Evolutionary conservation across 2,888 invertebrate species (phyloP).

Genomic region (Slavum lentiscoides): DNA sequence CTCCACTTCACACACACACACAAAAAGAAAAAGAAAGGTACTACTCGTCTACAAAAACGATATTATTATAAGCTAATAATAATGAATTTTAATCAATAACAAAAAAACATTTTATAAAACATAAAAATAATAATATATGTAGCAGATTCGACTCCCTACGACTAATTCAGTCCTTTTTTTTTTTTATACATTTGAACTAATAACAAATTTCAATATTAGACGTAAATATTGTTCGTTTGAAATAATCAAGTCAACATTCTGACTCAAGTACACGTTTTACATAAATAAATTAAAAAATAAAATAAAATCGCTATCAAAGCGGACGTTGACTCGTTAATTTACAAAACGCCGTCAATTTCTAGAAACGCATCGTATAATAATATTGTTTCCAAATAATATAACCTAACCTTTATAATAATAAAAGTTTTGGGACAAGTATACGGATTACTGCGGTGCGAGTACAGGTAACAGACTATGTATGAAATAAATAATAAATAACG

Average conservation of each 20-base stretch:
- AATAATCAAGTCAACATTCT: neutral
- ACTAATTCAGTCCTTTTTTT: slow-evolving; percentile 35
- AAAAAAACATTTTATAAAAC: slow-evolving; percentile 23
- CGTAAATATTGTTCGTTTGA: neutral
- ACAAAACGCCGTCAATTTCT: neutral
- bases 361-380: neutral
- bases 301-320: neutral
- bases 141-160: slow-evolving; percentile 27
- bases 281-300: neutral
- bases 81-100: slow-evolving; percentile 23
- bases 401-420: neutral
- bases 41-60: neutral
- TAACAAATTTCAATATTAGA: slow-evolving; percentile 3
- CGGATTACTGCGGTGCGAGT: neutral
- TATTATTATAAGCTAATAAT: slow-evolving; percentile 23
- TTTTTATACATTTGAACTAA: neutral
- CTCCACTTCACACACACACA: too few relatives aligned
- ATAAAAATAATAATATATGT: neutral
- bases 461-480: neutral
- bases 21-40: too few relatives aligned
- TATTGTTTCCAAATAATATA: neutral
- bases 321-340: neutral
- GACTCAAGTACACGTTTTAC: slow-evolving; percentile 3
- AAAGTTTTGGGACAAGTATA: neutral
- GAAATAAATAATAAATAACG: neutral